A percentile compares a stretch with the other conserved stretches of the same genome.
Evolutionary conservation across 2,888 invertebrate genomes (phyloP).

Genomic region (Chalcosyrphus nemorum): DNA sequence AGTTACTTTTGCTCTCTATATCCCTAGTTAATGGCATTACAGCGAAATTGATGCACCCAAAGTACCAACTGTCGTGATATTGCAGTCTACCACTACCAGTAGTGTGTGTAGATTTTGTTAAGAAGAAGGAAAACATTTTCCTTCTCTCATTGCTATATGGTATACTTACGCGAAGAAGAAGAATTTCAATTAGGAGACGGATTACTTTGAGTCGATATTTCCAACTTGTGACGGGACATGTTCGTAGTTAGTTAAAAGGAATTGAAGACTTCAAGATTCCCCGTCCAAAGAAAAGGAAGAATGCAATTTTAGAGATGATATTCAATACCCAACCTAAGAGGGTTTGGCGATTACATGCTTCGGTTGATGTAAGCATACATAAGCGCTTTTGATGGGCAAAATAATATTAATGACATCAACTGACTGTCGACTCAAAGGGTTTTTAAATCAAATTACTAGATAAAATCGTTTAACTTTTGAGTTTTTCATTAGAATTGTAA

Average conservation of each 20-base stretch:
- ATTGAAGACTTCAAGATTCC: background rate
- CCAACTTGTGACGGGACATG: background rate
- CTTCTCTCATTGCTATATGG: background rate
- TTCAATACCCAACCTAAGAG: background rate
- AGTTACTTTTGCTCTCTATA: background rate
- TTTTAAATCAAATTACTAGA: too few relatives aligned
- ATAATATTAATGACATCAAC: background rate
- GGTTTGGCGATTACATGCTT: background rate
- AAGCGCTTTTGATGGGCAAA: background rate
- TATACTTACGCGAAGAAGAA: background rate
- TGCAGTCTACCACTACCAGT: background rate
- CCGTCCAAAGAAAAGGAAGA: background rate
- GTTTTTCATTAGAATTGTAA: background rate
- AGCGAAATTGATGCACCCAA: background rate
- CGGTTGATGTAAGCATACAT: background rate
- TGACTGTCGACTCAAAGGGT: background rate
- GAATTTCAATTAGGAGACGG: slow-evolving; percentile 34
- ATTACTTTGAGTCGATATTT: slow-evolving; percentile 42
- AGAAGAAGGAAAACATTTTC: background rate
- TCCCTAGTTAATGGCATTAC: background rate
- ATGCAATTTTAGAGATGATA: background rate
- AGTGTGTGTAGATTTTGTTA: background rate
- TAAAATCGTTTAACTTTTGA: too few relatives aligned
- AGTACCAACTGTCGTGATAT: background rate
- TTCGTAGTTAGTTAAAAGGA: background rate